Evolutionary conservation across 2,888 invertebrate genomes (phyloP).

Genomic region (Cetonia aurata): DNA sequence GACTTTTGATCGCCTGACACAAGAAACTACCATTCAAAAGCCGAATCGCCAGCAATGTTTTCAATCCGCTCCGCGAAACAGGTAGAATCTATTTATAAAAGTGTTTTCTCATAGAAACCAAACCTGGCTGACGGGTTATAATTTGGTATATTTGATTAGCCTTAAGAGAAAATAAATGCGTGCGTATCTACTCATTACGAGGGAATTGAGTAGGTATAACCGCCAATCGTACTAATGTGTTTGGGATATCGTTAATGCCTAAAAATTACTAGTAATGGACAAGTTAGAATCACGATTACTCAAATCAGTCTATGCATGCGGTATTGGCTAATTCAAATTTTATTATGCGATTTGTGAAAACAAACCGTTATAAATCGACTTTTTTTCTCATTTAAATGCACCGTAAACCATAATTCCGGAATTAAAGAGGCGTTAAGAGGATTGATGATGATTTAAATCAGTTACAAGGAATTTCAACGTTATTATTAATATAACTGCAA

Average conservation of each 20-base stretch:
- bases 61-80: constrained; percentile 42
- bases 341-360: too few relatives aligned
- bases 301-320: too few relatives aligned
- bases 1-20: constrained; percentile 48
- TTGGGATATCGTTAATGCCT: neutral
- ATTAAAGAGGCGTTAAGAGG: too few relatives aligned
- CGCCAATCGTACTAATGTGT: neutral
- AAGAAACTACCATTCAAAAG: constrained; percentile 14
- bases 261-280: too few relatives aligned
- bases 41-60: constrained; percentile 1
- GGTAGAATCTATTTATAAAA: constrained; percentile 57
- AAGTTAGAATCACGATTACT: too few relatives aligned
- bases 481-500: too few relatives aligned
- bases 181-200: neutral
- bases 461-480: too few relatives aligned
- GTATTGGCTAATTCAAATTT: too few relatives aligned
- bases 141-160: constrained; percentile 5
- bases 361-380: too few relatives aligned
- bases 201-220: neutral
- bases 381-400: too few relatives aligned
- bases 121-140: constrained; percentile 21
- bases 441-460: too few relatives aligned
- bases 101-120: constrained; percentile 36
- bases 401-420: too few relatives aligned
- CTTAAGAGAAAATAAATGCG: neutral